phyloP scores from a whole-genome alignment of 2,113 vertebrate genomes.

The Excalfactoria chinensis region DNA sequence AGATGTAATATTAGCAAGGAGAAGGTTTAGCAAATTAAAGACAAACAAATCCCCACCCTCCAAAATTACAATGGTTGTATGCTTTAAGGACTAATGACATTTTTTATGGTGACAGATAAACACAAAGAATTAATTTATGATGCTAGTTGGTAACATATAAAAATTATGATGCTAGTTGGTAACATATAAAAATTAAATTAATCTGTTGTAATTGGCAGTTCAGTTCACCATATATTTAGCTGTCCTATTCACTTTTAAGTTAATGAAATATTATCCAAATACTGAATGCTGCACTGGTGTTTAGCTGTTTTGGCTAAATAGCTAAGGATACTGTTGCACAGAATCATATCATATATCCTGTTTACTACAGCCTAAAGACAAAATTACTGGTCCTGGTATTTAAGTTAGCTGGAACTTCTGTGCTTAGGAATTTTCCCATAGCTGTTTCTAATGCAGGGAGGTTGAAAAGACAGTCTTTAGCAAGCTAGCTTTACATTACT shows the following conservation, averaged over 20 bases:
- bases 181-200: constrained; percentile 27
- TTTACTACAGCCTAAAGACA: constrained; percentile 48
- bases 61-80: neutral
- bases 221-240: constrained; percentile 56
- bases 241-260: constrained; percentile 60
- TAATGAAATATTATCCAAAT: constrained; percentile 62
- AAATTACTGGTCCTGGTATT: constrained; percentile 66
- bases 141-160: constrained; percentile 29
- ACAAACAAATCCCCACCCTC: neutral
- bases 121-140: constrained; percentile 10
- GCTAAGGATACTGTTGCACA: constrained; percentile 49
- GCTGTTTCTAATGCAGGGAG: constrained; percentile 9
- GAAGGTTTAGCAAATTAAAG: constrained; percentile 19
- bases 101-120: constrained; percentile 11
- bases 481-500: neutral
- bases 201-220: constrained; percentile 50
- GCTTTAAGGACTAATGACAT: neutral
- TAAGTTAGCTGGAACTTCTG: constrained; percentile 51
- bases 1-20: constrained; percentile 1
- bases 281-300: neutral
- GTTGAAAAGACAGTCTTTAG: neutral
- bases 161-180: constrained; percentile 22
- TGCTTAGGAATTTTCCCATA: constrained; percentile 67
- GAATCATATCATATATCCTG: constrained; percentile 43
- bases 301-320: constrained; percentile 71